Evolutionary conservation across 2,113 vertebrate species (phyloP), one percentile per base, ranked within the genome.

Genomic region (Melanocharis versteri): DNA sequence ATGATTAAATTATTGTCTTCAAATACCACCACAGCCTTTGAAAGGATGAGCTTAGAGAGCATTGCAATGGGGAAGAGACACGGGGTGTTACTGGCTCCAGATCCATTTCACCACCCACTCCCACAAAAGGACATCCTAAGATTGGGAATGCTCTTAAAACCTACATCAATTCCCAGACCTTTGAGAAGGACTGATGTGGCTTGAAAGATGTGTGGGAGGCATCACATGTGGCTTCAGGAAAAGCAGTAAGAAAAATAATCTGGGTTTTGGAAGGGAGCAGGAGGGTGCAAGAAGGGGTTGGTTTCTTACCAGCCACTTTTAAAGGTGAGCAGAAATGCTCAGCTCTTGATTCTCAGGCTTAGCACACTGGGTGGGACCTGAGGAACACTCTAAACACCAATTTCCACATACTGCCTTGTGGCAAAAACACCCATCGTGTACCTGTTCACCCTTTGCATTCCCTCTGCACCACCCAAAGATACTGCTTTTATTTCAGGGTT

Each of bases 61-160:
- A 42, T 3, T 1, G 0, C 60, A 66, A 37, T 7, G 13, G 58
- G 22, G 19, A 80, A 57, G 17, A 66, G 56, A n/a, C 30, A 20
- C 6, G 7, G 9, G 31, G n/a, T 51, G 5, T 61, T 5, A 10
- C 11, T 1, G 1, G 24, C 78, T 72, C 3, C 0, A 61, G 30
- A 16, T 42, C 15, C 58, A 94, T 72, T 22, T 40, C 53, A 48
- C 31, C 2, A 1, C 19, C 35, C 18, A 37, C 28, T 39, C 71
- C 33, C 8, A 3, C 2, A 0, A 79, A 81, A 22, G n/a, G 48
- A 81, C 35, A 72, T 5, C 0, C 0, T 11, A 31, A 30, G 14
- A 22, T 10, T 44, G 14, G 28, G 15, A 90, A 44, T 0, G 3
- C 31, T 44, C 44, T 87, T 37, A 44, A 54, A 75, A 90, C 15